Conservation (phyloP, 2,888 invertebrate genomes). For the Stegana nigrithorax region DNA sequence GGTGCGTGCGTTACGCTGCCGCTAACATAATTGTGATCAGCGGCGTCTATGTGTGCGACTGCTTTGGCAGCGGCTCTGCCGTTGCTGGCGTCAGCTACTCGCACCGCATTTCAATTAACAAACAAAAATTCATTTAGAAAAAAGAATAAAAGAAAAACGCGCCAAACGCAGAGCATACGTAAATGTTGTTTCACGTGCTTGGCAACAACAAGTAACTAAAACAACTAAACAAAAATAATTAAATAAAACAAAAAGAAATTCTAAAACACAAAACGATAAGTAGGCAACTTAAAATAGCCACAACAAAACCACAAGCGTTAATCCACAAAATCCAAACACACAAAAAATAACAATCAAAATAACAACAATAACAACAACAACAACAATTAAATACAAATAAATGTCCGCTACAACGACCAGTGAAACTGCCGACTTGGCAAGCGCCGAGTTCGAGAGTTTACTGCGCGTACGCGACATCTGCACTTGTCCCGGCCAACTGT, state of each 20-base stretch:
- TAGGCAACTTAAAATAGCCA: too few relatives aligned
- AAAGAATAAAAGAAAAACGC: slow-evolving; percentile 38
- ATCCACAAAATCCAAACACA: too few relatives aligned
- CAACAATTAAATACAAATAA: not conserved
- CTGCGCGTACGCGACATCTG: too few relatives aligned
- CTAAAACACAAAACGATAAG: too few relatives aligned
- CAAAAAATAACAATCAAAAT: too few relatives aligned
- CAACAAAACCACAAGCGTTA: too few relatives aligned
- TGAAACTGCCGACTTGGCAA: too few relatives aligned
- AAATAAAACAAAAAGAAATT: too few relatives aligned
- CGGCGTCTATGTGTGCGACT: slow-evolving; percentile 29
- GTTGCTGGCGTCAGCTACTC: slow-evolving; percentile 28
- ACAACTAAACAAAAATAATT: too few relatives aligned
- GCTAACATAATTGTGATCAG: slow-evolving; percentile 24
- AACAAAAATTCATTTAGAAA: slow-evolving; percentile 31
- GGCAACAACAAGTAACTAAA: slow-evolving; percentile 17
- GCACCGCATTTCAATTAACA: slow-evolving; percentile 55
- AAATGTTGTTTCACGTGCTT: slow-evolving; percentile 21
- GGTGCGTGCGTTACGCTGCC: slow-evolving; percentile 19
- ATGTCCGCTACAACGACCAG: not conserved
- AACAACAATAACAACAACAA: slow-evolving; percentile 1
- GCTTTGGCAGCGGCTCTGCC: not conserved
- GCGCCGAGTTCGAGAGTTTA: too few relatives aligned
- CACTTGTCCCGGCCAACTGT: too few relatives aligned
- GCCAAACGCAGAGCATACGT: slow-evolving; percentile 14